Evolutionary conservation across 2,113 vertebrate genomes (phyloP), one percentile per base, ranked within the genome.

Genomic region (Noctilio leporinus): DNA sequence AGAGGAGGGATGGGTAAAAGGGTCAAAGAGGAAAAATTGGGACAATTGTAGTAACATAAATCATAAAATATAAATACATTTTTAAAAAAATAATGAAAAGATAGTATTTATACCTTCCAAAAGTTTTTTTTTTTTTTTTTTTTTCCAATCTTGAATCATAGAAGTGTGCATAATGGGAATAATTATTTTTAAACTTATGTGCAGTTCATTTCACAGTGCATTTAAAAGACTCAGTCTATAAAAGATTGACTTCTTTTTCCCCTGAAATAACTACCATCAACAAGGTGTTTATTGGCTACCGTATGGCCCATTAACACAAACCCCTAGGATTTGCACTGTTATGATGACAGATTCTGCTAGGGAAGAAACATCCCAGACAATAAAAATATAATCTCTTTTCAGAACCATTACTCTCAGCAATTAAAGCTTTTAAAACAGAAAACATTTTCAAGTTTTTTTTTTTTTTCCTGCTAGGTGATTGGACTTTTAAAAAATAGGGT

Each of bases 281-380:
- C 62, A 89, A 96, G 93, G 82, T 97, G 81, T 94, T 96, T 96
- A 93, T 91, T 95, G 81, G 93, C 86, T 93, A 62, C 85, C 86
- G 33, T 82, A 94, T n/a, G 82, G 92, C 78, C 93, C 78, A 92
- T 96, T 96, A 96, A 92, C 85, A 85, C 77, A 78, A 12, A 94
- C 91, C 67, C 93, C 65, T 33, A 95, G 85, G 77, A 96, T 47
- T 67, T 57, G 28, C 16, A 57, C 45, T 92, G 57, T 85, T 82
- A 4, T 92, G 65, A 93, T 89, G 86, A 88, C 90, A 69, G 57
- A 83, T 59, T 87, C 73, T 89, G 55, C 77, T 88, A 43, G 3
- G 38, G 51, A 95, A 87, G 78, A 91, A 84, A 73, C 47, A 75
- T 72, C 26, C 8, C 49, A 75, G 38, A 30, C 49, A 89, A 80